Percentiles rank a stretch among this genome's conserved stretches.
These are phyloP conservation scores for Phylloscopus collybita DNA, from an alignment of 2,797 vertebrate genomes.

Conservation along the genomic window DNA sequence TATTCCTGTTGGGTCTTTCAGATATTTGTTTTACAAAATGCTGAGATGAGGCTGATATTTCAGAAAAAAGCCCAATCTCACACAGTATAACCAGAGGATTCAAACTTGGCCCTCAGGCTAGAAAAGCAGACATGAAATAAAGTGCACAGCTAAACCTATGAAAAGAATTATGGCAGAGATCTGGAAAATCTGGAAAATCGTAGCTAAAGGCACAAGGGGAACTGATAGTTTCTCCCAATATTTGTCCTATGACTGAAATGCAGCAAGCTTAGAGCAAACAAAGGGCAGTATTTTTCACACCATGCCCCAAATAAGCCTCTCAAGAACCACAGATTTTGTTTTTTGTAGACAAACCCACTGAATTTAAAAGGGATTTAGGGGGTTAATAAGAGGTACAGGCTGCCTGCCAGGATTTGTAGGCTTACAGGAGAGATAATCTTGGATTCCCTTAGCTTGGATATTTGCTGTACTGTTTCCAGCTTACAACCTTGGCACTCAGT, in stretches of 20 bases:
- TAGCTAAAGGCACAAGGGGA: background rate
- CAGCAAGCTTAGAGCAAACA: background rate
- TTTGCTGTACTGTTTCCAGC: background rate
- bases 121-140: background rate
- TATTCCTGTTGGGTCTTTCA: background rate
- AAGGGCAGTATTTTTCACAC: background rate
- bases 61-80: background rate
- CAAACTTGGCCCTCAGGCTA: background rate
- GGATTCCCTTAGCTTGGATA: background rate
- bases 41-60: background rate
- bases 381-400: background rate
- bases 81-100: background rate
- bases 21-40: background rate
- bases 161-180: background rate
- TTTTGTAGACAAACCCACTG: background rate
- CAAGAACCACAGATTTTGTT: background rate
- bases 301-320: background rate
- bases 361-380: background rate
- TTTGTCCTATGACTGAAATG: background rate
- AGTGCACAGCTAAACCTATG: background rate
- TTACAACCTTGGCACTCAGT: background rate
- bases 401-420: background rate
- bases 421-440: background rate
- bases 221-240: background rate
- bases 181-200: background rate